Conservation (phyloP, 1,140 invertebrate genomes). For the Pteromalus puparum region DNA sequence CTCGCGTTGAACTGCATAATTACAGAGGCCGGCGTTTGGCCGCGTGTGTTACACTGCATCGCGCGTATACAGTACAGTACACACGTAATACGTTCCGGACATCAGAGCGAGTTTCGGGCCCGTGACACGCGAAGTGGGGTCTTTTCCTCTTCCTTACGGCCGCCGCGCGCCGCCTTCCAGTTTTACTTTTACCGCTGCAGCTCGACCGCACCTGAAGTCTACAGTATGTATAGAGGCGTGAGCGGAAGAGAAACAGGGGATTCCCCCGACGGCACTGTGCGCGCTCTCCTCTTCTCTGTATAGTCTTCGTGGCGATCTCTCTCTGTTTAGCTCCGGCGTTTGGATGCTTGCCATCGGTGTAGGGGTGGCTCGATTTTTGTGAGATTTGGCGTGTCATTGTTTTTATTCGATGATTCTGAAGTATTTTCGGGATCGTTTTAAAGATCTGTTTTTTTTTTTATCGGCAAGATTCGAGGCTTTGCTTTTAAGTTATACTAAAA, state of each 20-base stretch:
- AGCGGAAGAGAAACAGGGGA: not conserved
- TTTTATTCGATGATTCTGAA: no score
- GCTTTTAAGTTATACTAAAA: no score
- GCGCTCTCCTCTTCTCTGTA: not conserved
- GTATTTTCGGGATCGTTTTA: no score
- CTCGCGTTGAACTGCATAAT: not conserved
- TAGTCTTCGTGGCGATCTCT: no score
- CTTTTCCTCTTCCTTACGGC: not conserved
- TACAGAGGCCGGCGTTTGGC: not conserved
- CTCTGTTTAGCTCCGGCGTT: no score
- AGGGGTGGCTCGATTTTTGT: no score
- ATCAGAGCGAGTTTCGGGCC: not conserved
- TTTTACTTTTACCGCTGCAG: slow-evolving; percentile 21
- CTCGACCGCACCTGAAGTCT: not conserved
- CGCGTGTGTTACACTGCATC: not conserved
- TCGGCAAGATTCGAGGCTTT: no score
- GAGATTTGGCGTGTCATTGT: no score
- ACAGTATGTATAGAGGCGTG: not conserved
- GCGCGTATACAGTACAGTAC: not conserved
- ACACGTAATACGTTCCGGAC: slow-evolving; percentile 14
- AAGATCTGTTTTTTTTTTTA: no score
- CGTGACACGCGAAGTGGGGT: not conserved
- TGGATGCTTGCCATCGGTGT: no score
- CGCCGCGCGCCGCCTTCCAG: not conserved
- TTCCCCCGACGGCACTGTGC: not conserved